Percentiles rank a stretch among this genome's conserved stretches.
Evolutionary conservation across 2,113 vertebrate genomes (phyloP).

Genomic region (rat (Rattus norvegicus)): GRCr8 NC_086021.1:82645501-82646000

Average conservation of each 20-base stretch:
- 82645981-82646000: not conserved
- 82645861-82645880: constrained; percentile 34
- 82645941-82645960: constrained; percentile 13
- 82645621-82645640: not conserved
- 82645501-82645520: too few species aligned
- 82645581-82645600: not conserved
- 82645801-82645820: not conserved
- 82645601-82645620: not conserved
- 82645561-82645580: too few species aligned
- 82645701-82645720: not conserved
- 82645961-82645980: not conserved
- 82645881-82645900: not conserved
- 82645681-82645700: not conserved
- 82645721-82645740: not conserved
- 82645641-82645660: not conserved
- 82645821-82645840: not conserved
- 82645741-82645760: not conserved
- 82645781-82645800: not conserved
- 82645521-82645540: too few species aligned
- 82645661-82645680: not conserved
- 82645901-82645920: constrained; percentile 30
- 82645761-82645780: not conserved
- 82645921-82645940: not conserved
- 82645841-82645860: not conserved
- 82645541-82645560: too few species aligned